phyloP scores from a whole-genome alignment of 1,140 invertebrate genomes.

The Drosophila serrata region DNA sequence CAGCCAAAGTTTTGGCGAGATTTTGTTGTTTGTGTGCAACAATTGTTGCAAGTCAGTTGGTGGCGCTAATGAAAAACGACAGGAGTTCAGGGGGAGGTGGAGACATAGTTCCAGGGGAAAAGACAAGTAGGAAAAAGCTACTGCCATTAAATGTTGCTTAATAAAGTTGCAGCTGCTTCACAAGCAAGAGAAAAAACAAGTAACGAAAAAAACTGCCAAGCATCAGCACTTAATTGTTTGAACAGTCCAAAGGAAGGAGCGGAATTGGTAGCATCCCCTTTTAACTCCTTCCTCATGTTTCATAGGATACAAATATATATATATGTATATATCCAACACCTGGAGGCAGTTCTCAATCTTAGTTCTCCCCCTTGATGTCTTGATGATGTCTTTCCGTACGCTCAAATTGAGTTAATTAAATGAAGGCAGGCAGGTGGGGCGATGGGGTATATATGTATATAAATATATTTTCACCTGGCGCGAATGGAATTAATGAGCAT shows the following conservation, averaged over 20 bases:
- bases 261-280: constrained; percentile 8
- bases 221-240: constrained; percentile 84
- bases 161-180: constrained; percentile 78
- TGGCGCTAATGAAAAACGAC: constrained; percentile 78
- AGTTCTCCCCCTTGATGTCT: constrained; percentile 32
- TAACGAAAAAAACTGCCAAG: constrained; percentile 62
- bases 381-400: constrained; percentile 70
- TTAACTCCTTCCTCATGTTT: constrained; percentile 10
- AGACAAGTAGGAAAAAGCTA: constrained; percentile 15
- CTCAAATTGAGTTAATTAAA: constrained; percentile 65
- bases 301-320: constrained; percentile 1
- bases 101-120: constrained; percentile 2
- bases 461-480: constrained; percentile 42
- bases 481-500: constrained; percentile 77
- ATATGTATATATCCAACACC: constrained; percentile 19
- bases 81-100: constrained; percentile 20
- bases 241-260: constrained; percentile 19
- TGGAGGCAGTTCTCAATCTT: constrained; percentile 39
- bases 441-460: constrained; percentile 5
- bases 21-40: constrained; percentile 61
- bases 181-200: not conserved
- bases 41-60: constrained; percentile 83
- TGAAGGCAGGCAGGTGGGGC: constrained; percentile 4
- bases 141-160: constrained; percentile 81
- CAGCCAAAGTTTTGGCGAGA: constrained; percentile 58